These are phyloP conservation scores for Osmerus eperlanus DNA, from an alignment of 2,113 vertebrate species.

Conservation along the genomic window DNA sequence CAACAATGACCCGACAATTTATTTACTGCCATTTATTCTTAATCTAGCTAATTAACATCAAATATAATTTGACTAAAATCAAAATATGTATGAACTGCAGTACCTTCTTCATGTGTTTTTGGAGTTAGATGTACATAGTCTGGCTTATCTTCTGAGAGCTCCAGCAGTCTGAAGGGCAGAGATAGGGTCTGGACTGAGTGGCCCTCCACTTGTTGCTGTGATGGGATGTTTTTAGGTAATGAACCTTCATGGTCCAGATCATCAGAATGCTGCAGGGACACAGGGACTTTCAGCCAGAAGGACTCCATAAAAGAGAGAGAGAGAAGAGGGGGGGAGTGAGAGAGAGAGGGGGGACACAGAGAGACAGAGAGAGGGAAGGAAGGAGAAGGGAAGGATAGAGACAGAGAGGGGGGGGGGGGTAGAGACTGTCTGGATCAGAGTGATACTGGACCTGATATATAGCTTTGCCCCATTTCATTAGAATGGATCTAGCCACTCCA, in stretches of 20 bases:
- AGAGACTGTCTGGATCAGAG: too few species aligned
- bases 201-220: background rate
- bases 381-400: too few species aligned
- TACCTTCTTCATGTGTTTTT: too few species aligned
- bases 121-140: constrained; percentile 10
- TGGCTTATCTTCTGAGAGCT: constrained; percentile 16
- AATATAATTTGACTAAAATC: too few species aligned
- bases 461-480: constrained; percentile 45
- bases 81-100: too few species aligned
- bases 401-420: too few species aligned
- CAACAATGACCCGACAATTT: too few species aligned
- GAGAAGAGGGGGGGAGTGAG: background rate
- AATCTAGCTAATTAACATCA: too few species aligned
- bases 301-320: background rate
- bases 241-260: constrained; percentile 35
- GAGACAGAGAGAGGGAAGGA: too few species aligned
- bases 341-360: too few species aligned
- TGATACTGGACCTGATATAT: constrained; percentile 3
- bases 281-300: background rate
- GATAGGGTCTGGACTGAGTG: background rate
- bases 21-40: too few species aligned
- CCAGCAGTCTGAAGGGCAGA: constrained; percentile 13
- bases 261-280: constrained; percentile 46
- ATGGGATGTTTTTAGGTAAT: constrained; percentile 38
- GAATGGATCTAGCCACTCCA: constrained; percentile 43